Conservation (phyloP, 2,797 vertebrate species). For the Chloroceryle amazona region DNA sequence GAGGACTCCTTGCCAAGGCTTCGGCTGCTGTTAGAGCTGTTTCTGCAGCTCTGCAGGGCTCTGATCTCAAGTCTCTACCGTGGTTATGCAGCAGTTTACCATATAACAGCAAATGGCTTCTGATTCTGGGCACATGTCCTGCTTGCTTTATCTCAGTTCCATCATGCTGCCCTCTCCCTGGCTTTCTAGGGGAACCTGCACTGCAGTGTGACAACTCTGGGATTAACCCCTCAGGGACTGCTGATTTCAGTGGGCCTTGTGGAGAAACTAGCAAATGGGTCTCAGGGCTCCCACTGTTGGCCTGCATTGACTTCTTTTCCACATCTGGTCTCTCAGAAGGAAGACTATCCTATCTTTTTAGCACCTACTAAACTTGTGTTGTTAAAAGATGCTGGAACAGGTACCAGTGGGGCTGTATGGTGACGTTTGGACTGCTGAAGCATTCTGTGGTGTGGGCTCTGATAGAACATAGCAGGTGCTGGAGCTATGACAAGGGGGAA, state of each 20-base stretch:
- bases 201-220: neutral
- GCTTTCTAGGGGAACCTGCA: neutral
- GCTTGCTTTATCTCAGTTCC: neutral
- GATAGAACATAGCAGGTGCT: neutral
- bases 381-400: neutral
- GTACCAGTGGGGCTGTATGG: neutral
- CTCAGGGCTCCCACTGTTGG: neutral
- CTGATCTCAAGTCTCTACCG: neutral
- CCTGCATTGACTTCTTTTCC: neutral
- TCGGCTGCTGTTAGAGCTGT: neutral
- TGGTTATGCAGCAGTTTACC: neutral
- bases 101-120: neutral
- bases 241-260: neutral
- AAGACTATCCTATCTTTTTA: neutral
- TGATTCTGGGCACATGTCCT: neutral
- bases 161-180: neutral
- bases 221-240: neutral
- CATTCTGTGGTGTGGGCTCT: neutral
- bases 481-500: neutral
- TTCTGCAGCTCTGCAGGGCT: neutral
- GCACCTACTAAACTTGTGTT: neutral
- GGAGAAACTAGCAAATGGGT: neutral
- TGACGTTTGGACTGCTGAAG: neutral
- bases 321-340: neutral
- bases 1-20: neutral